Base-by-base conservation (phyloP, 2,888 invertebrate genomes). In the Therioaphis trifolii region DNA sequence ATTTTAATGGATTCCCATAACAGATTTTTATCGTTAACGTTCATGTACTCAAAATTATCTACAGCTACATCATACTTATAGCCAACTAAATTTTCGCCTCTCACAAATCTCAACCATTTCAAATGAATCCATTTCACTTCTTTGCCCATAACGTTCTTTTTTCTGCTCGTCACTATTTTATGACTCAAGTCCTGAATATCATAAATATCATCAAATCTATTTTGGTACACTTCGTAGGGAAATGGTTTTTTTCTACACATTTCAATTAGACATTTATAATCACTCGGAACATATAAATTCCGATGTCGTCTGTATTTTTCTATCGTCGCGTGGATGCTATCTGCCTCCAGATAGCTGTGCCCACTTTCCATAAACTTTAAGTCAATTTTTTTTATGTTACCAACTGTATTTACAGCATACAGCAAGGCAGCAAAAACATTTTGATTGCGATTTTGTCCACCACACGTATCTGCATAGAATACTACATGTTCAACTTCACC, bases 341-440 rank as follows among this genome's bases (percentile, higher is more conserved):
- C 87, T 18, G 84, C 85, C 58, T 87, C 86, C 86, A 86, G 87
- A 61, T 85, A 84, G 18, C 85, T 85, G 84, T 87, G 87, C 9
- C 86, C 86, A 63, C 80, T 86, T 80, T 87, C 87, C 71, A 87
- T 84, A 86, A 87, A 86, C 29, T 86, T 86, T 35, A 86, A 86
- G 79, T 87, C 86, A 15, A 86, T 84, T 66, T 85, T 80, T 12
- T 85, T 49, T n/a, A 87, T 72, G 76, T 86, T 74, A 58, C 84
- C 84, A 24, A 82, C 76, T 74, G 85, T 52, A 52, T 52, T 85
- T 40, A 86, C 86, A 49, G 85, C 66, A 76, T 86, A 86, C 52
- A 86, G 29, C 27, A 86, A 84, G 46, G 86, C 61, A 49, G 86
- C 86, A 43, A 85, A 85, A 46, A 87, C 85, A 84, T 87, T n/a